Evolutionary conservation across 2,113 vertebrate genomes (phyloP).

Genomic region (Lepus europaeus): DNA sequence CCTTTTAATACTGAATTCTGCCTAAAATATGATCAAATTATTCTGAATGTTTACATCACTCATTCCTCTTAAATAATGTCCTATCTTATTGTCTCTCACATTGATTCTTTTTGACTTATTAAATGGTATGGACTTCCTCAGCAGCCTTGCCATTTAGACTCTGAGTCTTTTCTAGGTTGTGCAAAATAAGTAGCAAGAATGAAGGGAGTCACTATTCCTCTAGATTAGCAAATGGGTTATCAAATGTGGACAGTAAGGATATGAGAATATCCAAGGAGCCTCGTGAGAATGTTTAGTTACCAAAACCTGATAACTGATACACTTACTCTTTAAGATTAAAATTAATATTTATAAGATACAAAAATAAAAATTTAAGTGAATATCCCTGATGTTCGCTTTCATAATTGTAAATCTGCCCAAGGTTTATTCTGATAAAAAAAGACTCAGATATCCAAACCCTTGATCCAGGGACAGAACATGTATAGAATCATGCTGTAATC

Average conservation of each 20-base stretch:
- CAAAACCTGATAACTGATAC: background rate
- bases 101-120: background rate
- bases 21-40: background rate
- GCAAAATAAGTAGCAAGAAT: background rate
- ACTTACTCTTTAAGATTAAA: background rate
- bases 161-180: background rate
- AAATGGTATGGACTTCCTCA: background rate
- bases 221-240: background rate
- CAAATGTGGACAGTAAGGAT: background rate
- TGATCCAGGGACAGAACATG: slow-evolving; percentile 53
- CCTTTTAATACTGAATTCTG: background rate
- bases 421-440: background rate
- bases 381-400: background rate
- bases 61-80: background rate
- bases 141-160: background rate
- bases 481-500: slow-evolving; percentile 17
- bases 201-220: background rate
- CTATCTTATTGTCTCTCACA: background rate
- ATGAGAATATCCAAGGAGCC: background rate
- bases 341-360: background rate
- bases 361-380: slow-evolving; percentile 18
- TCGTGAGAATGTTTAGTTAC: background rate
- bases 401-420: slow-evolving; percentile 16
- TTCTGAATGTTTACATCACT: background rate
- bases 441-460: background rate